Evolutionary conservation across 2,888 invertebrate genomes (phyloP).

Genomic region (Plebejus argus): DNA sequence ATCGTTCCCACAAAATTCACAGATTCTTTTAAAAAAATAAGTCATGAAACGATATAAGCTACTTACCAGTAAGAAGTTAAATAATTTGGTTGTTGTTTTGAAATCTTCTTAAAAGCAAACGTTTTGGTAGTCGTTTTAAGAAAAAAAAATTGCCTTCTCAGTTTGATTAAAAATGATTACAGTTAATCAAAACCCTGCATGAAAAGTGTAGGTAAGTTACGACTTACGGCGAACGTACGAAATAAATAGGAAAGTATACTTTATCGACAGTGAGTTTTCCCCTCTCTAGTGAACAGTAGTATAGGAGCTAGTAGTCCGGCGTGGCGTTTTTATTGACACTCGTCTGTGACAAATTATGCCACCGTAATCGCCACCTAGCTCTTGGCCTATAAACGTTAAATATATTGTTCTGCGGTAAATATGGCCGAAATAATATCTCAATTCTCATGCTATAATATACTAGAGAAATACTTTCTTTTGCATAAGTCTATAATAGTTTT

Average conservation of each 20-base stretch:
- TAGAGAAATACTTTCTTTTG: neutral
- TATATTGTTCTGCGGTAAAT: conserved; percentile 17
- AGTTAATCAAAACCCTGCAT: neutral
- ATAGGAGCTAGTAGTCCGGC: conserved; percentile 75
- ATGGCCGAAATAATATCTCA: neutral
- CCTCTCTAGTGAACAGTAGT: conserved; percentile 49
- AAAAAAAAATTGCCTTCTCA: too few relatives aligned
- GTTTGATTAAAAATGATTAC: too few relatives aligned
- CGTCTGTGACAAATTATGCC: conserved; percentile 75
- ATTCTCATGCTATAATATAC: neutral
- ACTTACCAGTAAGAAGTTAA: too few relatives aligned
- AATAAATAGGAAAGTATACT: neutral
- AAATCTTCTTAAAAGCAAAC: too few relatives aligned
- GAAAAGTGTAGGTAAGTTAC: neutral
- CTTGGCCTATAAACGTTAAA: conserved; percentile 13
- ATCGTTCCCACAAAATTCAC: too few relatives aligned
- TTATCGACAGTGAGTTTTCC: neutral
- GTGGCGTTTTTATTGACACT: conserved; percentile 81
- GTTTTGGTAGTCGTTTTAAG: too few relatives aligned
- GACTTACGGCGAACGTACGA: too few relatives aligned
- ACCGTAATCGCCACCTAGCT: conserved; percentile 23
- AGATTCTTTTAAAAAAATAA: too few relatives aligned
- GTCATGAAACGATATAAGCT: too few relatives aligned
- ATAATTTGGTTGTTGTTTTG: too few relatives aligned
- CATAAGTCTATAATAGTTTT: too few relatives aligned